phyloP scores from a whole-genome alignment of 2,888 invertebrate species.

The Willowsia nigromaculata region DNA sequence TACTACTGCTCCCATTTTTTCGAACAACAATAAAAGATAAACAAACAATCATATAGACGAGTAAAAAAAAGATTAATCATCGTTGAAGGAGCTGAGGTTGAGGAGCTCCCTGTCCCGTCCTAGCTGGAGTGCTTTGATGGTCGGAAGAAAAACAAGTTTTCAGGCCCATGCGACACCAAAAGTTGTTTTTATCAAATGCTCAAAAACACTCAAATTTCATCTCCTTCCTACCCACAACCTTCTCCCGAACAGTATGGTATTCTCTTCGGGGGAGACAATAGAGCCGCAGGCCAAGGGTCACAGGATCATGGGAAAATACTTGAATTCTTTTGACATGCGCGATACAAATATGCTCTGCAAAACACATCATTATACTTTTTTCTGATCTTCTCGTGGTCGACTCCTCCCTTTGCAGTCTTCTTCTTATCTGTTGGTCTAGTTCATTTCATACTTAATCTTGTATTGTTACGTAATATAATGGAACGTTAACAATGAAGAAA shows the following conservation, averaged over 20 bases:
- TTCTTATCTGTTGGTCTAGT: not conserved
- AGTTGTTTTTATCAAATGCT: too few species aligned
- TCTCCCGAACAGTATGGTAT: too few species aligned
- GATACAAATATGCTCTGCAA: not conserved
- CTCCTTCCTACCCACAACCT: not conserved
- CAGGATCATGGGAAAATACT: slow-evolving; percentile 41
- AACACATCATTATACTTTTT: too few species aligned
- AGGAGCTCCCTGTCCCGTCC: not conserved
- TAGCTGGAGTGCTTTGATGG: not conserved
- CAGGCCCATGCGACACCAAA: too few species aligned
- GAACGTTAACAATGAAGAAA: not conserved
- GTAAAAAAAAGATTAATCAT: slow-evolving; percentile 25
- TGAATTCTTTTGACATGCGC: slow-evolving; percentile 13
- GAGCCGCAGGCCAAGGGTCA: slow-evolving; percentile 32
- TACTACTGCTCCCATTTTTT: slow-evolving; percentile 33
- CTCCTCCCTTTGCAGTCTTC: not conserved
- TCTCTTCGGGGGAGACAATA: not conserved
- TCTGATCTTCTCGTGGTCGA: too few species aligned
- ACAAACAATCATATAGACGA: not conserved
- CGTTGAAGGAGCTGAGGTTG: not conserved
- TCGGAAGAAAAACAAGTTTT: not conserved
- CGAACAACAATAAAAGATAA: not conserved
- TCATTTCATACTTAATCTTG: not conserved
- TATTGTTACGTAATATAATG: not conserved
- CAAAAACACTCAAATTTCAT: not conserved